Evolutionary conservation across 2,113 vertebrate species (phyloP), one percentile per base, ranked within the genome.

Genomic region (Puntigrus tetrazona): DNA sequence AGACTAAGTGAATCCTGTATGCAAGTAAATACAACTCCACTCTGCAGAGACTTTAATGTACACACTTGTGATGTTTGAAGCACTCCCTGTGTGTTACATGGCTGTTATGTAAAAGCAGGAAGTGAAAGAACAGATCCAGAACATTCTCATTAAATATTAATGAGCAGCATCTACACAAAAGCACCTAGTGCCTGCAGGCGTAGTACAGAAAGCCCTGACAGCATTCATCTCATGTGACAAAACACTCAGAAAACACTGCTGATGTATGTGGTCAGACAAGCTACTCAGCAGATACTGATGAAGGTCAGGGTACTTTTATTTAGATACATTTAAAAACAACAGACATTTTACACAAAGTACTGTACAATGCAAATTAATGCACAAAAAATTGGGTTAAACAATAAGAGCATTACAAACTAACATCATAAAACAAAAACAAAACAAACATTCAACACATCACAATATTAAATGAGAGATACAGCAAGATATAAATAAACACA

Each of bases 61-160:
- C 65, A 69, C 16, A 22, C 67, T 70, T 9, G 10, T 41, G 38
- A 25, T 10, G 3, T 25, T 13, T 41, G 22, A 41, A 14, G 22
- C n/a, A 36, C 69, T n/a, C 67, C 41, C 63, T 36, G 18, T 22
- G 31, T 36, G 16, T 67, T 0, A 69, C 3, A 22, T n/a, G 11
- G 63, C 55, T 65, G 34, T 41, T 75, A 34, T 50, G 52, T 78
- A 69, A 78, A 29, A 84, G 67, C 79, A 84, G 63, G 38, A 45
- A 81, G 65, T 88, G 61, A 67, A 75, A 83, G 67, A 80, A 47
- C 45, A 14, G 13, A 4, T 47, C 13, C 50, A 55, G 18, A 55
- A 80, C 38, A 74, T 69, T 78, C 65, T 83, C 61, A 81, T 87
- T 52, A 86, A 90, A 88, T 84, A 87, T 86, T 88, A 10, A 88